Percentiles rank a stretch among this genome's conserved stretches.
These are phyloP conservation scores for Mimumesa dahlbomi DNA, from an alignment of 2,888 invertebrate species.

Conservation along the genomic window DNA sequence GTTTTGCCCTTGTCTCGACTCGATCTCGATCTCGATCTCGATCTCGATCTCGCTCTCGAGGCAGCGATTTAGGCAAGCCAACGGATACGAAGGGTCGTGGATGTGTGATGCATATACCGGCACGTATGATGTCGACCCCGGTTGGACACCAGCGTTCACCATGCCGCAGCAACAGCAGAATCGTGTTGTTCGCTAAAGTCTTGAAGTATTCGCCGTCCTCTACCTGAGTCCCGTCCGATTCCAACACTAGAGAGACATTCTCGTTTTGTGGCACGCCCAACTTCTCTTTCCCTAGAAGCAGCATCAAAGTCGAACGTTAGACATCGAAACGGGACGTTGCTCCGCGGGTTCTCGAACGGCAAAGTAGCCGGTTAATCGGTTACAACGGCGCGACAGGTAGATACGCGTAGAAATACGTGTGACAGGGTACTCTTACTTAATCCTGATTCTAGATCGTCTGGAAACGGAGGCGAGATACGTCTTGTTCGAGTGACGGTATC, in stretches of 20 bases:
- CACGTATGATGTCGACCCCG: slow-evolving; percentile 96
- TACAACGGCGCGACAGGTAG: neutral
- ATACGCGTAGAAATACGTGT: no score
- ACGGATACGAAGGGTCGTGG: no score
- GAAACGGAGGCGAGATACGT: no score
- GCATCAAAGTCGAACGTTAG: neutral
- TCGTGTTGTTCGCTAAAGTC: slow-evolving; percentile 94
- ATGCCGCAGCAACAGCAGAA: slow-evolving; percentile 92
- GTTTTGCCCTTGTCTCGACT: no score
- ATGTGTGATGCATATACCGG: slow-evolving; percentile 87
- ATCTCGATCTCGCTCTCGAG: no score
- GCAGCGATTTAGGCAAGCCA: no score
- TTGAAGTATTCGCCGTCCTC: slow-evolving; percentile 98
- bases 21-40: no score
- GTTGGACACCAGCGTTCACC: slow-evolving; percentile 97
- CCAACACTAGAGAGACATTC: slow-evolving; percentile 94
- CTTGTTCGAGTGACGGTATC: no score
- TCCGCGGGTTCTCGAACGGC: no score
- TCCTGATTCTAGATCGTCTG: no score
- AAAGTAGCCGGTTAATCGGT: neutral
- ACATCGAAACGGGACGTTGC: neutral
- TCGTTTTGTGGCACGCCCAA: slow-evolving; percentile 92
- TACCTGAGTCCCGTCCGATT: slow-evolving; percentile 97
- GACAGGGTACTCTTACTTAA: no score
- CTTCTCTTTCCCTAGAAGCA: slow-evolving; percentile 90